phyloP scores from a whole-genome alignment of 2,113 vertebrate species.

The Pitta sordida region DNA sequence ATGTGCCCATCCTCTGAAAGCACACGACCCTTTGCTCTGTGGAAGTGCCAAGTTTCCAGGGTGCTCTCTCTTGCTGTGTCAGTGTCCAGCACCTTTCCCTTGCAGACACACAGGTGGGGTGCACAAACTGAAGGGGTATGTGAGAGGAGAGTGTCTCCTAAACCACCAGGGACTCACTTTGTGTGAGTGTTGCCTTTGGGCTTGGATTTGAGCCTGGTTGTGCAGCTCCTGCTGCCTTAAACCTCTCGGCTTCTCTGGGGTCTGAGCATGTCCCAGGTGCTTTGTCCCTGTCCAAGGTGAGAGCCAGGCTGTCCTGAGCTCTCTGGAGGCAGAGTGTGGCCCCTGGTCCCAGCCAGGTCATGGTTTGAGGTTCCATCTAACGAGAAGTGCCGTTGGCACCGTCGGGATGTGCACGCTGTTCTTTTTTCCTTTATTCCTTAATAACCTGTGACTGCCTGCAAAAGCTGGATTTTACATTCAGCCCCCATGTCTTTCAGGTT shows the following conservation, averaged over 20 bases:
- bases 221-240: not conserved
- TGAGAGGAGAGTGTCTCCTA: not conserved
- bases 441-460: not conserved
- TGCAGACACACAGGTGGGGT: fast-evolving
- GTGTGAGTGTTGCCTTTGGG: not conserved
- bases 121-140: not conserved
- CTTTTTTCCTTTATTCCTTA: not conserved
- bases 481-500: not conserved
- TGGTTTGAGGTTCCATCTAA: not conserved
- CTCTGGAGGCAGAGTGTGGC: not conserved
- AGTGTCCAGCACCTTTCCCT: not conserved
- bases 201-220: not conserved
- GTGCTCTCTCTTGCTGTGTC: not conserved
- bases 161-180: not conserved
- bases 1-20: not conserved
- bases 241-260: fast-evolving
- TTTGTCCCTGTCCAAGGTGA: not conserved
- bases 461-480: not conserved
- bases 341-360: not conserved
- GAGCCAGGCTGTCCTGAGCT: not conserved
- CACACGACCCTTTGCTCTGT: not conserved
- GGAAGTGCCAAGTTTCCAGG: not conserved
- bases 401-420: fast-evolving
- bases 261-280: fast-evolving
- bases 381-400: not conserved